A percentile compares a stretch with the other conserved stretches of the same genome.
Evolutionary conservation across 2,888 invertebrate species (phyloP).

Genomic region (Autographa gamma): DNA sequence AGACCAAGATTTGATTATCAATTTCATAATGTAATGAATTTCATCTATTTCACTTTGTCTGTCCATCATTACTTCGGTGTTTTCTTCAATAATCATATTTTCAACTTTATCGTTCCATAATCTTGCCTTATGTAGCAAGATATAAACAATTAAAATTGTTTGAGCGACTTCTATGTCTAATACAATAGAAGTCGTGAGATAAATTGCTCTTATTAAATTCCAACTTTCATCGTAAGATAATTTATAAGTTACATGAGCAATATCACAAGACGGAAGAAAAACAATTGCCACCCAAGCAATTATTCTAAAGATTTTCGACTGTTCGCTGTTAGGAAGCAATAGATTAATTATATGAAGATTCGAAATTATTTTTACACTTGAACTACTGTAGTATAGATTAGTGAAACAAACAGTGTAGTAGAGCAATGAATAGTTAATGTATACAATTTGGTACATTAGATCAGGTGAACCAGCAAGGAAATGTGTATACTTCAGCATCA

Average conservation of each 20-base stretch:
- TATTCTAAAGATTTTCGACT: not conserved
- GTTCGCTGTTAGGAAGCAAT: not conserved
- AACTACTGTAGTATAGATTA: not conserved
- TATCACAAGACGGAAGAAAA: not conserved
- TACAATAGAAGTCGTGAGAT: not conserved
- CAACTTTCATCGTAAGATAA: not conserved
- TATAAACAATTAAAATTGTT: not conserved
- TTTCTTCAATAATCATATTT: not conserved
- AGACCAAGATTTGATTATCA: not conserved
- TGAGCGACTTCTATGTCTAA: not conserved
- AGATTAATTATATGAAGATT: not conserved
- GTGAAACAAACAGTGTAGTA: not conserved
- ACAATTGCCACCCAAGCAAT: not conserved
- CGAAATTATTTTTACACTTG: not conserved
- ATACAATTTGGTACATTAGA: not conserved
- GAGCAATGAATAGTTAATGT: not conserved
- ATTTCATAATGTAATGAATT: not conserved
- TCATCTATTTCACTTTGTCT: not conserved
- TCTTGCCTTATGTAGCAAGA: not conserved
- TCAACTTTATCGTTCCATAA: not conserved
- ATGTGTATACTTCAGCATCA: not conserved
- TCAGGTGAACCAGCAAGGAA: not conserved
- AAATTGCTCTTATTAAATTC: not conserved
- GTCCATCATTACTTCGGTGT: not conserved
- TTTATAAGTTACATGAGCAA: not conserved